Percentiles rank a stretch among this genome's conserved stretches.
Conservation (phyloP, 2,113 vertebrate genomes). For the Triplophysa tibetana region DNA sequence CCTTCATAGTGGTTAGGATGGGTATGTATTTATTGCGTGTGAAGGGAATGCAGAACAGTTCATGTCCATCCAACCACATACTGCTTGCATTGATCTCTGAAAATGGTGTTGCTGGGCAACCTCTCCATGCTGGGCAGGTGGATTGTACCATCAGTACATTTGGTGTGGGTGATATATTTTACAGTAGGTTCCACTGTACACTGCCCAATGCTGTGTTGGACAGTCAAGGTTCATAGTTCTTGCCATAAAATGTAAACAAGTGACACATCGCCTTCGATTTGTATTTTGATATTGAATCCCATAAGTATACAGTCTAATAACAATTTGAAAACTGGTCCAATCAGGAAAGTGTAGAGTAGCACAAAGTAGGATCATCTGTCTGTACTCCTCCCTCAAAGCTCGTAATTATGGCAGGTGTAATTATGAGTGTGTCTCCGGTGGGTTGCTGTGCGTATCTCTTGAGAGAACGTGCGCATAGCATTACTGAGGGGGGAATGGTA, state of each 20-base stretch:
- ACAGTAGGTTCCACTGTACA: background rate
- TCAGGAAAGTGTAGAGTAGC: conserved; percentile 13
- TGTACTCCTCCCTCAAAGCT: conserved; percentile 10
- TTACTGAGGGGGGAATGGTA: conserved; percentile 36
- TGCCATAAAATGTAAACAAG: background rate
- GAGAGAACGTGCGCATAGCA: conserved; percentile 38
- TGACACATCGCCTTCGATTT: background rate
- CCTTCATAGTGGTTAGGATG: background rate
- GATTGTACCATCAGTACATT: conserved; percentile 51
- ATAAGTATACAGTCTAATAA: background rate
- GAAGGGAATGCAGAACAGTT: conserved; percentile 34
- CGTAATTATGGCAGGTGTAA: conserved; percentile 54
- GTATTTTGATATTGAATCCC: background rate
- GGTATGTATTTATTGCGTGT: conserved; percentile 19
- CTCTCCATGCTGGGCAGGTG: conserved; percentile 57
- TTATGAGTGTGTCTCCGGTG: conserved; percentile 49
- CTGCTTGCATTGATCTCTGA: conserved; percentile 50
- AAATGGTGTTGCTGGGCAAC: conserved; percentile 65
- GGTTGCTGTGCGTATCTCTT: conserved; percentile 39
- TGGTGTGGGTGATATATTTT: conserved; percentile 10
- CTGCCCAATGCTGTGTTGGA: background rate
- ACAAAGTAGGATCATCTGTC: background rate
- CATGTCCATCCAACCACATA: conserved; percentile 44
- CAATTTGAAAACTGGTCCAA: background rate
- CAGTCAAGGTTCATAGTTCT: background rate